phyloP scores from a whole-genome alignment of 2,888 invertebrate genomes.

The Congeria kusceri region DNA sequence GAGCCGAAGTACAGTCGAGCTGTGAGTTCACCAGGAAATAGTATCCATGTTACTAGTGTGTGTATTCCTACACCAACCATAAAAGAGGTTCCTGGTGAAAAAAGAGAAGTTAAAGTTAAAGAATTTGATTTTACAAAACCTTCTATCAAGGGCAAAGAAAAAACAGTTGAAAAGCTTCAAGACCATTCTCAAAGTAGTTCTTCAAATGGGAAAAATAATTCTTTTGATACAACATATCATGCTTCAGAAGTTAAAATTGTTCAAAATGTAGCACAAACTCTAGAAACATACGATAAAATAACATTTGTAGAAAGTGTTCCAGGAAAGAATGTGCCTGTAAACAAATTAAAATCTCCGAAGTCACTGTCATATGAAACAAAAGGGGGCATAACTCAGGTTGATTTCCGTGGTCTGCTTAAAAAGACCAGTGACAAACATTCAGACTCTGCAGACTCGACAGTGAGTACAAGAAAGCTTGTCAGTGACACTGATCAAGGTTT shows the following conservation, averaged over 20 bases:
- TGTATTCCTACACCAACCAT: not conserved
- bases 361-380: constrained; percentile 30
- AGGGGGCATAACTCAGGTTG: constrained; percentile 55
- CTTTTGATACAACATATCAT: too few relatives aligned
- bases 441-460: constrained; percentile 12
- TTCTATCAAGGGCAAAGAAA: not conserved
- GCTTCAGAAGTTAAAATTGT: too few relatives aligned
- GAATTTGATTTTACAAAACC: not conserved
- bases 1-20: not conserved
- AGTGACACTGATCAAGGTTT: constrained; percentile 13
- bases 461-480: constrained; percentile 25
- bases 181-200: too few relatives aligned
- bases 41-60: constrained; percentile 1
- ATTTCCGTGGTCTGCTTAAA: constrained; percentile 64
- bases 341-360: constrained; percentile 4
- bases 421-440: constrained; percentile 14
- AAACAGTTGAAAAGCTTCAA: not conserved
- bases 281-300: not conserved
- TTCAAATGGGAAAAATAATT: too few relatives aligned
- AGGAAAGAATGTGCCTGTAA: constrained; percentile 4
- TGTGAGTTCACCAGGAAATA: not conserved
- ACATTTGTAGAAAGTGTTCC: not conserved
- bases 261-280: too few relatives aligned
- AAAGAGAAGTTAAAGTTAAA: not conserved
- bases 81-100: not conserved